Evolutionary conservation across 2,797 vertebrate species (phyloP), one percentile per base, ranked within the genome.

Genomic region (Acridotheres tristis): DNA sequence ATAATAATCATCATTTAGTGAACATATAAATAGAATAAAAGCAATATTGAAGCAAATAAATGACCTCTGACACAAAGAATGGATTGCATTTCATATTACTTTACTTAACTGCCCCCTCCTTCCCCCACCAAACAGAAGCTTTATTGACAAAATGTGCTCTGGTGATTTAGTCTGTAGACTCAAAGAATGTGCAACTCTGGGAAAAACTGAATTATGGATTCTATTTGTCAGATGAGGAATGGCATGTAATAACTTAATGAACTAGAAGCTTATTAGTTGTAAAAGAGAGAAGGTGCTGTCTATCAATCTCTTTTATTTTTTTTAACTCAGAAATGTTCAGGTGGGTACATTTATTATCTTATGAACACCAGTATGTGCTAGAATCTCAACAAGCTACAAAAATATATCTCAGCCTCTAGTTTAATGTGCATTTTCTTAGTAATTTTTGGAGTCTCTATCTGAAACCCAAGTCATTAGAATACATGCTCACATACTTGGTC

Each of bases 141-240:
- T 87, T 94, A 95, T 96, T 96, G 96, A 95, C 67, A 86, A 93
- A 96, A 96, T 93, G 88, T 71, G 78, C 67, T 88, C 95, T 97
- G 89, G 88, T 76, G 95, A 94, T 94, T 91, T 86, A 81, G 85
- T 79, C 93, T 80, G 89, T 85, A 93, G 85, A 93, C 80, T 88
- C 86, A 94, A 96, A 96, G 92, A 97, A 96, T 96, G 94, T 87
- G 80, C 74, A 93, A 40, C 83, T 90, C 94, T 90, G 95, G 74
- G 68, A 93, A 94, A 94, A 94, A 94, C 77, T 94, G 94, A 96
- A 95, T 93, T 96, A 96, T 45, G 83, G 40, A 54, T 89, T 91
- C 83, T 94, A 53, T 93, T 96, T 94, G 80, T 72, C 67, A 94
- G 85, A 95, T 94, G 88, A 96, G 61, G 81, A 95, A 95, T 94